These are phyloP conservation scores for Mesodorylaimus sp. DNA, from an alignment of 2,888 invertebrate species.

Conservation along the genomic window DNA sequence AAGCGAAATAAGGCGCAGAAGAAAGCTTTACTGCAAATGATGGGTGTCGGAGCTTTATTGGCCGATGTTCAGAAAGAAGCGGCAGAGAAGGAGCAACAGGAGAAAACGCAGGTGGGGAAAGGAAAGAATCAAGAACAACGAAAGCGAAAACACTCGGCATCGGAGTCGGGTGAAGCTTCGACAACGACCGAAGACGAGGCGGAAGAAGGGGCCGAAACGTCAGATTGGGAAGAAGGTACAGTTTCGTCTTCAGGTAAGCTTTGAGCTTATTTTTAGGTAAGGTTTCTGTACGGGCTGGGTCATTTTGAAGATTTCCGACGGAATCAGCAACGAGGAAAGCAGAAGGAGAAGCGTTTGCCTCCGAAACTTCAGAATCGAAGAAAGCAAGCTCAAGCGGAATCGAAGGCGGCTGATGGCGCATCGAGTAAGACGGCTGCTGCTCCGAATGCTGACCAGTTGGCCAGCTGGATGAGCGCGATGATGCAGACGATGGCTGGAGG, in stretches of 20 bases:
- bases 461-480: neutral
- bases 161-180: conserved; percentile 1
- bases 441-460: neutral
- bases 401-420: no score
- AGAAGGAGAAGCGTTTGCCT: no score
- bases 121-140: neutral
- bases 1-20: neutral
- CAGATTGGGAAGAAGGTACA: neutral
- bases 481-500: neutral
- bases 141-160: neutral
- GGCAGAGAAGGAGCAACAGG: neutral
- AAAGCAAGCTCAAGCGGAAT: no score
- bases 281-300: no score
- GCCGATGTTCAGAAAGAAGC: neutral
- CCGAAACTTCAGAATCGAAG: no score
- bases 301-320: no score
- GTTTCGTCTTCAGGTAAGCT: no score
- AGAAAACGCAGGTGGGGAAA: no score
- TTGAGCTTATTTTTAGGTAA: no score
- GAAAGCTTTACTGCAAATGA: neutral
- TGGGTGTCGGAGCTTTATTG: conserved; percentile 1
- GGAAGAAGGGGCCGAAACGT: neutral
- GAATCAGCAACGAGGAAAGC: no score
- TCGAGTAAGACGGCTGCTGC: no score
- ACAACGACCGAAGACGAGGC: neutral